Conservation (phyloP, 1,140 invertebrate genomes). For the Adelges cooleyi region DNA sequence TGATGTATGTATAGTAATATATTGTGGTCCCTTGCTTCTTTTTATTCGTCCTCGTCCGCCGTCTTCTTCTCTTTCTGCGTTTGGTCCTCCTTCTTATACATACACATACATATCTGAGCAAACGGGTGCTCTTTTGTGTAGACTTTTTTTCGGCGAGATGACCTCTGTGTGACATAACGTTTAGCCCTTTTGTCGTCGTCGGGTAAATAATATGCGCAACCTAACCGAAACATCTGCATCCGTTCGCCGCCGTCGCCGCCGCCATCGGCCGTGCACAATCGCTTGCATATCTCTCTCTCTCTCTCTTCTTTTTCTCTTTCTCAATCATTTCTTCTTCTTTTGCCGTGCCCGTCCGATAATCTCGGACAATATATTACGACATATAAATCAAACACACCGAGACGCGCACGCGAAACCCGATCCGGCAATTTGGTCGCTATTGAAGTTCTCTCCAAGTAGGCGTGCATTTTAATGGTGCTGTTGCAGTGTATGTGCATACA, state of each 20-base stretch:
- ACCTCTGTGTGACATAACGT: constrained; percentile 22
- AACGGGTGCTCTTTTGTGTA: constrained; percentile 9
- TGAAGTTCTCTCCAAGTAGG: background rate
- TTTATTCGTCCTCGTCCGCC: background rate
- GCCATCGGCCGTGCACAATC: background rate
- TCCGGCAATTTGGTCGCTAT: background rate
- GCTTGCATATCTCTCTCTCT: too few relatives aligned
- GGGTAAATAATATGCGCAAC: constrained; percentile 24
- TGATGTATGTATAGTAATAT: too few relatives aligned
- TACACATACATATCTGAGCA: too few relatives aligned
- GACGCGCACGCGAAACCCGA: constrained; percentile 6
- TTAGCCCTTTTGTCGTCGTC: constrained; percentile 28
- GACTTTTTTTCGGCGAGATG: constrained; percentile 8
- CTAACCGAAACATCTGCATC: constrained; percentile 21
- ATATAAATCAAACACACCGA: constrained; percentile 18
- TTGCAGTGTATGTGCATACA: background rate
- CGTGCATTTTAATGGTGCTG: background rate
- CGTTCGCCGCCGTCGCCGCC: background rate
- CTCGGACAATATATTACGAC: constrained; percentile 12
- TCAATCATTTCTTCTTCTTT: background rate
- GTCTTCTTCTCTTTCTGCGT: background rate
- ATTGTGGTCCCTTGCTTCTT: background rate
- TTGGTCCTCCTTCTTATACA: background rate
- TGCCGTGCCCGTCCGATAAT: background rate
- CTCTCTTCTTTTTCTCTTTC: too few relatives aligned